A percentile compares a stretch with the other conserved stretches of the same genome.
Evolutionary conservation across 2,888 invertebrate genomes (phyloP).

Genomic region (Anagyrus pseudococci): DNA sequence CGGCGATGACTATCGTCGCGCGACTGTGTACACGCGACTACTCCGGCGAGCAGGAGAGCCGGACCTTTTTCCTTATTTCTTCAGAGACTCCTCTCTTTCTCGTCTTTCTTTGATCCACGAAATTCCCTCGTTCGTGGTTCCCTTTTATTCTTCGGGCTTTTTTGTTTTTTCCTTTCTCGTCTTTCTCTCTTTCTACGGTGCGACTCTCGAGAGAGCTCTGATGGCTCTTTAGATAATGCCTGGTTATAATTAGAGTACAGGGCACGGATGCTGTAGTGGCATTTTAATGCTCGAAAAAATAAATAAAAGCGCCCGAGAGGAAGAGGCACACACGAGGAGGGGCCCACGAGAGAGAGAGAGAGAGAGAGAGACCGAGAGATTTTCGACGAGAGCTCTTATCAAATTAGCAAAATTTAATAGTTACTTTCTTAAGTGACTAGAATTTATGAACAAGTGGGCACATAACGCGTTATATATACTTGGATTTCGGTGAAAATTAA

Average conservation of each 20-base stretch:
- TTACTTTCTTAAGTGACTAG: not conserved
- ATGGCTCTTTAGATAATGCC: conserved; percentile 16
- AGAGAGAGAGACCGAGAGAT: too few species aligned
- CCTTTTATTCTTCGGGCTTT: not conserved
- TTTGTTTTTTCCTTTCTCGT: not conserved
- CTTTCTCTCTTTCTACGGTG: not conserved
- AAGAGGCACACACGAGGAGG: not conserved
- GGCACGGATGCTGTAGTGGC: conserved; percentile 1
- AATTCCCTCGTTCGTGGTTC: not conserved
- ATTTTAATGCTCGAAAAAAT: conserved; percentile 1
- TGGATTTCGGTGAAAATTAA: too few species aligned
- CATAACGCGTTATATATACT: too few species aligned
- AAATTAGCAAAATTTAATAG: not conserved
- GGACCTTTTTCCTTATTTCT: too few species aligned
- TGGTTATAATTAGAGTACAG: conserved; percentile 20
- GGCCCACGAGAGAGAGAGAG: too few species aligned
- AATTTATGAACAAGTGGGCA: not conserved
- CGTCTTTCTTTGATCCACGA: conserved; percentile 1
- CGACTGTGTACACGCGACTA: conserved; percentile 2
- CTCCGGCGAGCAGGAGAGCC: not conserved
- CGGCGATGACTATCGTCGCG: conserved; percentile 23
- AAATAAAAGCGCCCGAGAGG: not conserved
- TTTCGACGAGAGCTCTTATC: not conserved
- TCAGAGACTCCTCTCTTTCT: not conserved
- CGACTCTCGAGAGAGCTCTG: conserved; percentile 1